Evolutionary conservation across 2,797 vertebrate genomes (phyloP).

Genomic region (Chaetodon trifasciatus): DNA sequence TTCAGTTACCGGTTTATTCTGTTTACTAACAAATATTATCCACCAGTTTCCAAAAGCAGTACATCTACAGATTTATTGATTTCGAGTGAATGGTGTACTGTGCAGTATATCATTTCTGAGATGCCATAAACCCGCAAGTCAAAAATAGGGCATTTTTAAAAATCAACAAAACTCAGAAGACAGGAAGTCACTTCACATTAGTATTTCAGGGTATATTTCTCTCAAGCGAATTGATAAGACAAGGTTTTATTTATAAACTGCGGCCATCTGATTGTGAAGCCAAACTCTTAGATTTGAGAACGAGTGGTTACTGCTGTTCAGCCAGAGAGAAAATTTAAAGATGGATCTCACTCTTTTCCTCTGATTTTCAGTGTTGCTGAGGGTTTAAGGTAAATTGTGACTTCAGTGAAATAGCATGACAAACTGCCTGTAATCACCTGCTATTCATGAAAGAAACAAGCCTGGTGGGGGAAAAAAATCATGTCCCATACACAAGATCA

Average conservation of each 20-base stretch:
- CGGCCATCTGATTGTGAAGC: neutral
- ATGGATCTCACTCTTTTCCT: neutral
- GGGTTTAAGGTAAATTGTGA: neutral
- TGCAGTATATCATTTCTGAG: too few relatives aligned
- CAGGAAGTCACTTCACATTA: neutral
- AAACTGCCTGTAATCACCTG: constrained; percentile 15
- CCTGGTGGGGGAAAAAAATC: neutral
- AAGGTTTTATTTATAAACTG: neutral
- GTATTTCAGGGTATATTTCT: neutral
- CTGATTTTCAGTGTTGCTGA: constrained; percentile 6
- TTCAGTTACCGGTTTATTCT: too few relatives aligned
- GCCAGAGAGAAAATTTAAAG: neutral
- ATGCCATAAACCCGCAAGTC: neutral
- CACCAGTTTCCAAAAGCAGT: too few relatives aligned
- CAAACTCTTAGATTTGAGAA: constrained; percentile 1
- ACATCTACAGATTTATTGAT: too few relatives aligned
- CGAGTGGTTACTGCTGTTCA: neutral
- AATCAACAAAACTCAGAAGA: neutral
- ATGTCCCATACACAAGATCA: neutral
- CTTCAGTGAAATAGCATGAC: constrained; percentile 7
- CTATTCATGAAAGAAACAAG: neutral
- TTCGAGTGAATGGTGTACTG: too few relatives aligned
- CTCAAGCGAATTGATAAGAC: neutral
- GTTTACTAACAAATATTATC: too few relatives aligned
- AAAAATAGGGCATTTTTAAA: neutral